These are phyloP conservation scores for Coryphaenoides rupestris DNA, from an alignment of 2,113 vertebrate species.

Conservation along the genomic window DNA sequence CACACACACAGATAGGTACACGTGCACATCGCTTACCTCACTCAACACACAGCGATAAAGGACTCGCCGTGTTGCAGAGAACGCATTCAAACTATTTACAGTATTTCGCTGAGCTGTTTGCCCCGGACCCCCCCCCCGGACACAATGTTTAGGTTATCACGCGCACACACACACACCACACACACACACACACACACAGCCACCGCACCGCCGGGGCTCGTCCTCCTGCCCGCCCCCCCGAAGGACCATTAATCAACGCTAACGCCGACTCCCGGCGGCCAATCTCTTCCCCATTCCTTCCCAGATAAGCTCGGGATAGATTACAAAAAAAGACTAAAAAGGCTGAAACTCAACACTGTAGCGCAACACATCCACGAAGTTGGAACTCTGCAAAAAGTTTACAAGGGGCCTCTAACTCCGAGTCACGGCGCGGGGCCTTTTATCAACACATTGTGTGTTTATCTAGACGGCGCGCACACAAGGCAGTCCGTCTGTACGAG, in stretches of 20 bases:
- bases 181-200: too few relatives aligned
- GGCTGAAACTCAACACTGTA: slow-evolving; percentile 44
- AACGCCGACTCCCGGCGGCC: slow-evolving; percentile 54
- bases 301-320: slow-evolving; percentile 56
- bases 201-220: too few relatives aligned
- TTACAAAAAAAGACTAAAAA: slow-evolving; percentile 55
- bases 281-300: slow-evolving; percentile 58
- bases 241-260: slow-evolving; percentile 52
- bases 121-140: too few relatives aligned
- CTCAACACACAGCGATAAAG: too few relatives aligned
- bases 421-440: slow-evolving; percentile 39
- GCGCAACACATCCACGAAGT: slow-evolving; percentile 31
- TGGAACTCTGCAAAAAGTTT: background rate
- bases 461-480: slow-evolving; percentile 42
- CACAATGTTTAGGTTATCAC: slow-evolving; percentile 21
- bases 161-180: slow-evolving; percentile 46
- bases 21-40: slow-evolving; percentile 1
- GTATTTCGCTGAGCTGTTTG: slow-evolving; percentile 34
- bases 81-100: slow-evolving; percentile 37
- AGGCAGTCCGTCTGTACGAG: slow-evolving; percentile 40
- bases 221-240: too few relatives aligned
- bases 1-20: background rate
- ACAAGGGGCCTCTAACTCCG: slow-evolving; percentile 28
- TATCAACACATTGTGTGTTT: slow-evolving; percentile 47
- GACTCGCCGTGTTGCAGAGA: slow-evolving; percentile 21